A percentile compares a stretch with the other conserved stretches of the same genome.
Evolutionary conservation across 2,113 vertebrate genomes (phyloP).

Genomic region (Chascanopsetta lugubris): DNA sequence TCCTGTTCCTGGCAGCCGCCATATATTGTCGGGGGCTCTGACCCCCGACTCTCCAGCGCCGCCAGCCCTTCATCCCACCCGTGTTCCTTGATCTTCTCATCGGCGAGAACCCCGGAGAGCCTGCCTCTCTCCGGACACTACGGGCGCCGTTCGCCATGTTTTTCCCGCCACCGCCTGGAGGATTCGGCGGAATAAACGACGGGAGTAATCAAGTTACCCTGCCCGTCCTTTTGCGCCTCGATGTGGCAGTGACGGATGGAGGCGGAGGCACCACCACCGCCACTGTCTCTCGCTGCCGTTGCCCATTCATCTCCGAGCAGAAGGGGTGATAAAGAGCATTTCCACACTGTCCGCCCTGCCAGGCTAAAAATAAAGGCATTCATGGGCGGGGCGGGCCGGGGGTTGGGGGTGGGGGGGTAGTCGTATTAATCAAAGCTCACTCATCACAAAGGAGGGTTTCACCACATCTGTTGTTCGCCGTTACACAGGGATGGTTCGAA

Average conservation of each 20-base stretch:
- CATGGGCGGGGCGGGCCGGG: too few species aligned
- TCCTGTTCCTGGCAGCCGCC: constrained; percentile 35
- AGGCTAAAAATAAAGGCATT: constrained; percentile 73
- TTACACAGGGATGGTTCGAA: constrained; percentile 14
- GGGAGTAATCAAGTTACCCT: constrained; percentile 49
- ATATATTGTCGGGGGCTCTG: constrained; percentile 46
- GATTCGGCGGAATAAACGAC: constrained; percentile 45
- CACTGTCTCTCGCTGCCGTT: constrained; percentile 55
- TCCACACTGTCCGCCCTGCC: constrained; percentile 50
- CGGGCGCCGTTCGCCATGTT: constrained; percentile 17
- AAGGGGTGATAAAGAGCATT: constrained; percentile 62
- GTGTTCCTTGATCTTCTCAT: constrained; percentile 6
- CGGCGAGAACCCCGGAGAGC: constrained; percentile 1
- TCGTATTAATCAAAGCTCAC: constrained; percentile 68
- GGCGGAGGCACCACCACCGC: constrained; percentile 35
- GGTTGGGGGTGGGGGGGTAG: too few species aligned
- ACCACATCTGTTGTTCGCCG: constrained; percentile 46
- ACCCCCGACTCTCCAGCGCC: background rate
- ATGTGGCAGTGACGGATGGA: constrained; percentile 62
- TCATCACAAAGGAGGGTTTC: constrained; percentile 43
- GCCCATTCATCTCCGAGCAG: constrained; percentile 61
- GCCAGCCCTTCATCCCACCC: background rate
- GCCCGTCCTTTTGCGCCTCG: constrained; percentile 46
- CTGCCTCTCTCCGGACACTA: background rate
- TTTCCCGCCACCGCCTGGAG: constrained; percentile 24